Evolutionary conservation across 2,113 vertebrate genomes (phyloP), one percentile per base, ranked within the genome.

Genomic region (Tupaia tana): DNA sequence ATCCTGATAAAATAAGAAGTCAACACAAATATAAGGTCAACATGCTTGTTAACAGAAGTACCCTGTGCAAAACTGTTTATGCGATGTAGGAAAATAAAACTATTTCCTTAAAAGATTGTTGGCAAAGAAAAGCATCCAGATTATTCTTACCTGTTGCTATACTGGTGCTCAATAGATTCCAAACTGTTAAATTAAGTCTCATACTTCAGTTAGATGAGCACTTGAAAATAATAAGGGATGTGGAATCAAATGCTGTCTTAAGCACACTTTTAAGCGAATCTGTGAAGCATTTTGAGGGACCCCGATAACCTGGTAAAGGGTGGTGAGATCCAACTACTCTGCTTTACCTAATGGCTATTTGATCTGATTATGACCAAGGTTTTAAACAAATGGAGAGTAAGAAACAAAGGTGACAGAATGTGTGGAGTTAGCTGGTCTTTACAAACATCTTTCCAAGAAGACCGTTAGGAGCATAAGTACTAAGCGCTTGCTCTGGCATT

Each of bases 341-440:
- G 27, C 34, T 78, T 93, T 93, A 71, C 56, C 34, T 89, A 79
- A 83, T 67, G 90, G 43, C 52, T 75, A 77, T 91, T 94, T 93
- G 29, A 94, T 90, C 67, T 81, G 67, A 27, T 81, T 87, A 82
- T 73, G 31, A 63, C 24, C 15, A 84, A 24, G 22, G n/a, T 82
- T 96, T 94, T 93, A 86, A 93, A 85, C 14, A 96, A 81, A 91
- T n/a, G 73, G 58, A 86, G 24, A 29, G 15, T 43, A 29, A 29
- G 75, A 43, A 29, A 16, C 70, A 83, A 95, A 75, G 19, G 64
- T 95, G 22, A 66, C 56, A 8, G 0, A 78, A 94, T 54, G 58
- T 77, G 54, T 4, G 78, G 14, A 29, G 19, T 84, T 84, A 87
- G 52, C 58, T 74, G 13, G 90, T 69, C 43, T 59, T 18, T 69